Evolutionary conservation across 2,888 invertebrate species (phyloP).

Genomic region (Ophonus ardosiacus): DNA sequence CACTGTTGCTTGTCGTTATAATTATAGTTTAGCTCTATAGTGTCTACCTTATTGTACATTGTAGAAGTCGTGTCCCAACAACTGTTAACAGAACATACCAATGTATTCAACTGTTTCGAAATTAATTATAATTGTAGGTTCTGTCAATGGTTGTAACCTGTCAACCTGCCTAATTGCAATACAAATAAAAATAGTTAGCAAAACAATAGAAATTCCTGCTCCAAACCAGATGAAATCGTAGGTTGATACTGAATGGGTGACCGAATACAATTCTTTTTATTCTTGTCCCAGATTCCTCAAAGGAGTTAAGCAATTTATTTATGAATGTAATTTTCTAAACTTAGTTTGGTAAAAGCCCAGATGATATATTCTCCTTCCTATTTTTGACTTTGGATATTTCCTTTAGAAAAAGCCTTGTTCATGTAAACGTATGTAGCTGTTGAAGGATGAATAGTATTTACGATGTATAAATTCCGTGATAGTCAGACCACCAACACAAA

Average conservation of each 20-base stretch:
- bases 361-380: conserved; percentile 3
- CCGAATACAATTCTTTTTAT: background rate
- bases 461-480: conserved; percentile 48
- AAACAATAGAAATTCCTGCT: background rate
- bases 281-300: background rate
- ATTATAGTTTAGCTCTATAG: too few relatives aligned
- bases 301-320: background rate
- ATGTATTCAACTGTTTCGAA: too few relatives aligned
- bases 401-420: background rate
- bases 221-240: background rate
- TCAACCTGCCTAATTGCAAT: too few relatives aligned
- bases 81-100: too few relatives aligned
- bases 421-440: conserved; percentile 17
- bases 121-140: too few relatives aligned
- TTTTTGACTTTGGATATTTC: conserved; percentile 25
- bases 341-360: conserved; percentile 8
- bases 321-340: background rate
- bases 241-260: background rate
- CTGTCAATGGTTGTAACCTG: too few relatives aligned
- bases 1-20: too few relatives aligned
- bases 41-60: too few relatives aligned
- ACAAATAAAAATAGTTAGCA: background rate
- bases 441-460: conserved; percentile 45
- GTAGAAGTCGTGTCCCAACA: too few relatives aligned
- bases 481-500: conserved; percentile 49